Evolutionary conservation across 2,888 invertebrate species (phyloP).

Genomic region (Palloptera scutellata): DNA sequence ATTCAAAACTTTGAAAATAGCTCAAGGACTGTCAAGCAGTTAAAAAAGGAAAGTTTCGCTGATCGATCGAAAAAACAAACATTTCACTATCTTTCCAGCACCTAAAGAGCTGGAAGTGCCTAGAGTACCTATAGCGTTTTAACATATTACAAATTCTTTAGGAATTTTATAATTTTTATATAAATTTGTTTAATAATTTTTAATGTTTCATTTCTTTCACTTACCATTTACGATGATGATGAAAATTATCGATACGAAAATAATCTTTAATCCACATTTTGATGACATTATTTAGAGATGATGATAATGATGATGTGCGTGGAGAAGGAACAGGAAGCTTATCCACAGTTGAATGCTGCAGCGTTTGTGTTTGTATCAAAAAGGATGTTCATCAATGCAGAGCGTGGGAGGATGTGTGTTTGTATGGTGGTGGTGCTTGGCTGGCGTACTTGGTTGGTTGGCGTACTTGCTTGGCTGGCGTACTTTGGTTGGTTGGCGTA

Average conservation of each 20-base stretch:
- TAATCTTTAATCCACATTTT: slow-evolving; percentile 64
- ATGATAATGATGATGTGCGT: too few relatives aligned
- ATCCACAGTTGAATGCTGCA: not conserved
- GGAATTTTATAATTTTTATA: too few relatives aligned
- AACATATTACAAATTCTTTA: too few relatives aligned
- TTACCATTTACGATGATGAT: slow-evolving; percentile 65
- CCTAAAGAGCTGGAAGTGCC: too few relatives aligned
- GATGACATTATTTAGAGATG: slow-evolving; percentile 59
- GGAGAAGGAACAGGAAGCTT: not conserved
- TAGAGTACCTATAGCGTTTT: too few relatives aligned
- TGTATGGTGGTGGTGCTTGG: slow-evolving; percentile 9
- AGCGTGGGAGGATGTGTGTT: not conserved
- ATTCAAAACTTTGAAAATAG: too few relatives aligned
- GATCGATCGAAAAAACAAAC: too few relatives aligned
- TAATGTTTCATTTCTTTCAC: slow-evolving; percentile 35
- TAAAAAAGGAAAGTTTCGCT: too few relatives aligned
- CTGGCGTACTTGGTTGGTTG: slow-evolving; percentile 14
- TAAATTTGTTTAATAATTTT: too few relatives aligned
- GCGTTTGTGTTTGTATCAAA: not conserved
- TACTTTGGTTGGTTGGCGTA: slow-evolving; percentile 2
- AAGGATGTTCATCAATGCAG: slow-evolving; percentile 23
- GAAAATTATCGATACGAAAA: slow-evolving; percentile 63
- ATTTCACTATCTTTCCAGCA: too few relatives aligned
- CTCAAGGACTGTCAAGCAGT: too few relatives aligned
- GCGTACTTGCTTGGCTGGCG: not conserved